Conservation (phyloP, 2,797 vertebrate genomes). For the Heteromormyrus szaboi region DNA sequence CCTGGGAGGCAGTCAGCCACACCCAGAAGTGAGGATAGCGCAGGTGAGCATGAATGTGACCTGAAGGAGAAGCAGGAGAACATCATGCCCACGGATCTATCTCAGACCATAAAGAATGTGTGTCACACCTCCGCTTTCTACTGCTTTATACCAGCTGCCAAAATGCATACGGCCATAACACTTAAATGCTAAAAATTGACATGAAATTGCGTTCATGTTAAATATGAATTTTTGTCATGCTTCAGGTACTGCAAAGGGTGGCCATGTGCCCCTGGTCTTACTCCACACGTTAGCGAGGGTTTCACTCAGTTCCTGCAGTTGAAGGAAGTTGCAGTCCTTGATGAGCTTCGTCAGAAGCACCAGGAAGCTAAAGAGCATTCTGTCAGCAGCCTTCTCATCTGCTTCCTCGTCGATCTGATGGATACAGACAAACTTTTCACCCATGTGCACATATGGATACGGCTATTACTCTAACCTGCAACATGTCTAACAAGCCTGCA, state of each 20-base stretch:
- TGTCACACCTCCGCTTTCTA: background rate
- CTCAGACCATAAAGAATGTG: background rate
- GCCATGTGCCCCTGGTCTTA: constrained; percentile 46
- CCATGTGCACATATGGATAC: background rate
- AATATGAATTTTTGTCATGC: background rate
- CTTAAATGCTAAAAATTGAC: background rate
- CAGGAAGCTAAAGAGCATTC: constrained; percentile 80
- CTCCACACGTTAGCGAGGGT: constrained; percentile 73
- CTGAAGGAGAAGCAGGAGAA: constrained; percentile 46
- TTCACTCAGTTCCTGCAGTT: constrained; percentile 61
- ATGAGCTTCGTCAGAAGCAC: constrained; percentile 80
- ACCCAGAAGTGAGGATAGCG: constrained; percentile 92
- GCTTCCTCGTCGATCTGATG: constrained; percentile 78
- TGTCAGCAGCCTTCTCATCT: constrained; percentile 83
- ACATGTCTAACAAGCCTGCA: background rate
- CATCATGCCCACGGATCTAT: background rate
- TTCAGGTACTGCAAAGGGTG: background rate
- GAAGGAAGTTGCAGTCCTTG: constrained; percentile 73
- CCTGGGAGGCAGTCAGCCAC: constrained; percentile 87
- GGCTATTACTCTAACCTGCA: background rate
- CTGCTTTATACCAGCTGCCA: background rate
- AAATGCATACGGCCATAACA: background rate
- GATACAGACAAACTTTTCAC: background rate
- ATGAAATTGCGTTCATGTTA: background rate
- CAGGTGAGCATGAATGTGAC: constrained; percentile 79